Evolutionary conservation across 2,888 invertebrate species (phyloP).

Genomic region (Scaptomyza parva): DNA sequence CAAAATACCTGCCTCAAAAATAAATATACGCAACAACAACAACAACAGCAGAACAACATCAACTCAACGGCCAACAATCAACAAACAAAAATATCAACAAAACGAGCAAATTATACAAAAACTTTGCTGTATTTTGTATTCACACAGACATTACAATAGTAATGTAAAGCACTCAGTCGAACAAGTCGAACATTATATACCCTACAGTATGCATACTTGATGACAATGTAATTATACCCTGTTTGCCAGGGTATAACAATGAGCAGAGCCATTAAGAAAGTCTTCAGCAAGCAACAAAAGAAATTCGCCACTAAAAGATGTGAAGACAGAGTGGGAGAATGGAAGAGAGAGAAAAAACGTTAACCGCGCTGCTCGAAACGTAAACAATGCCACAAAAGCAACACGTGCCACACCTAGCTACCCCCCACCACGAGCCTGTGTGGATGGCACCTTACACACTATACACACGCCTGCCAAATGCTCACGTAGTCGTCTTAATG

Average conservation of each 20-base stretch:
- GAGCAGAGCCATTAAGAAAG: constrained; percentile 46
- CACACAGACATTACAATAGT: constrained; percentile 46
- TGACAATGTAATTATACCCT: not conserved
- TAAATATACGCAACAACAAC: too few relatives aligned
- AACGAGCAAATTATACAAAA: constrained; percentile 42
- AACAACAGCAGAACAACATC: constrained; percentile 34
- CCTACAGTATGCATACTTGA: not conserved
- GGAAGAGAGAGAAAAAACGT: constrained; percentile 4
- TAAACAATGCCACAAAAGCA: constrained; percentile 69
- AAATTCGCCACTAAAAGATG: constrained; percentile 16
- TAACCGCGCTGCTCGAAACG: constrained; percentile 26
- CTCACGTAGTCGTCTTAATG: constrained; percentile 65
- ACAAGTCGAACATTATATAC: not conserved
- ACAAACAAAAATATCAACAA: constrained; percentile 48
- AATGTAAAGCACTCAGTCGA: constrained; percentile 30
- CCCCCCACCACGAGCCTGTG: too few relatives aligned
- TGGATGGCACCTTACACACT: too few relatives aligned
- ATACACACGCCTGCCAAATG: constrained; percentile 46
- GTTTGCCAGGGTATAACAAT: not conserved
- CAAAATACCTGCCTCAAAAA: constrained; percentile 15
- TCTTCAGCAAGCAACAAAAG: constrained; percentile 47
- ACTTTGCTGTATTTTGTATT: constrained; percentile 43
- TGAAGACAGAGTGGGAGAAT: constrained; percentile 8
- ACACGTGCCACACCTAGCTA: constrained; percentile 55
- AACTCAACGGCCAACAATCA: too few relatives aligned